Base-by-base conservation (phyloP, 2,113 vertebrate species). In the Paramisgurnus dabryanus region DNA sequence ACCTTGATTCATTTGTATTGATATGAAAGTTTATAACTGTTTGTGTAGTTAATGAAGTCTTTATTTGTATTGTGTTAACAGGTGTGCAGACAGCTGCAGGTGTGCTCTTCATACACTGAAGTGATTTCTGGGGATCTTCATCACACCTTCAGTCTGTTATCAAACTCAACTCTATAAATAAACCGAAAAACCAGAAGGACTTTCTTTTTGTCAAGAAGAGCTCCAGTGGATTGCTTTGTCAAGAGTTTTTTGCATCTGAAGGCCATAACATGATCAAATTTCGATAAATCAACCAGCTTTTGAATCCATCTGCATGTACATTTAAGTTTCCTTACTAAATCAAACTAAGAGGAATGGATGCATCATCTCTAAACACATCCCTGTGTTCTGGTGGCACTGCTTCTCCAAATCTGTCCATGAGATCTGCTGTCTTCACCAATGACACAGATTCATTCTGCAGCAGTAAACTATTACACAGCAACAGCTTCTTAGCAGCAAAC, bases 401-500 rank as follows among this genome's bases (percentile, higher is more conserved):
- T 78, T 92, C 90, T 39, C 88, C 91, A 0, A 91, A 81, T 85
- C 80, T 80, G 0, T 93, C 91, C 0, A 84, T 91, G 57, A 87
- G 82, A 61, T 92, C 89, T 65, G 83, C 79, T 0, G 87, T 87
- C 0, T 71, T 87, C 63, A 88, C 81, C 0, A 88, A 84, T 0
- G 89, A 91, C 7, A 83, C 84, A 0, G 87, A 91, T 68, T 91
- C 89, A 4, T 82, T 78, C 7, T 55, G 85, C 70, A 90, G 88
- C 83, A 82, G 83, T 0, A 55, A 73, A 64, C 85, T 86, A 78
- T 79, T 89, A 22, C 87, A 83, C 82, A 89, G 87, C 83, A 87
- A 82, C 82, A 89, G 86, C 88, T 92, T 93, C 85, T 86, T 93
- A 79, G 90, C 92, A 0, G 80, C 87, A n/a, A 91, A 88, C 71